phyloP scores from a whole-genome alignment of 2,888 invertebrate species.

The Heterodera filipjevi region DNA sequence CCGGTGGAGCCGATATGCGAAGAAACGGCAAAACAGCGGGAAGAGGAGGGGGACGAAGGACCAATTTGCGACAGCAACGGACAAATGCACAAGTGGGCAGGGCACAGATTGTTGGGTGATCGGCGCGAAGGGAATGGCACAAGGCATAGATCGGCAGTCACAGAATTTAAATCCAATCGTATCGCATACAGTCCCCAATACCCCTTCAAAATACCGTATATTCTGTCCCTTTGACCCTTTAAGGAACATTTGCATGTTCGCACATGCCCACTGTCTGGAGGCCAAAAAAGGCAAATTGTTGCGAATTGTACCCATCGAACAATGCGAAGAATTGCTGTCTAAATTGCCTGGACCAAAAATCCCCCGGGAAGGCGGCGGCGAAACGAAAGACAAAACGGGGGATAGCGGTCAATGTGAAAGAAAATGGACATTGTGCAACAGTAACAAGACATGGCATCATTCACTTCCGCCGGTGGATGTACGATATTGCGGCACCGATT shows the following conservation, averaged over 20 bases:
- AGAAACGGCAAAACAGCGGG: neutral
- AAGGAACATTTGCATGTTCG: constrained; percentile 48
- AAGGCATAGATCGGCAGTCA: too few relatives aligned
- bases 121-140: too few relatives aligned
- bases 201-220: neutral
- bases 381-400: neutral
- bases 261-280: constrained; percentile 57
- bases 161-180: too few relatives aligned
- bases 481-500: constrained; percentile 54
- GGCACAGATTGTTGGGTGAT: too few relatives aligned
- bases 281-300: constrained; percentile 46
- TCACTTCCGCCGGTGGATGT: constrained; percentile 29
- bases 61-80: constrained; percentile 48
- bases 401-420: neutral
- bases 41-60: constrained; percentile 32
- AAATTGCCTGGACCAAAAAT: constrained; percentile 36
- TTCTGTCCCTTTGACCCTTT: neutral
- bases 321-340: constrained; percentile 38
- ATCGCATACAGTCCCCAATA: too few relatives aligned
- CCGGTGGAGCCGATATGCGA: constrained; percentile 22
- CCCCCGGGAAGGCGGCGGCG: constrained; percentile 21
- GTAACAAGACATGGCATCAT: constrained; percentile 14
- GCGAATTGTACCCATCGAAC: constrained; percentile 39
- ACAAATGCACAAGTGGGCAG: constrained; percentile 39
- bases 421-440: constrained; percentile 30